These are phyloP conservation scores for Chloromyia formosa DNA, from an alignment of 2,888 invertebrate genomes.

Conservation along the genomic window DNA sequence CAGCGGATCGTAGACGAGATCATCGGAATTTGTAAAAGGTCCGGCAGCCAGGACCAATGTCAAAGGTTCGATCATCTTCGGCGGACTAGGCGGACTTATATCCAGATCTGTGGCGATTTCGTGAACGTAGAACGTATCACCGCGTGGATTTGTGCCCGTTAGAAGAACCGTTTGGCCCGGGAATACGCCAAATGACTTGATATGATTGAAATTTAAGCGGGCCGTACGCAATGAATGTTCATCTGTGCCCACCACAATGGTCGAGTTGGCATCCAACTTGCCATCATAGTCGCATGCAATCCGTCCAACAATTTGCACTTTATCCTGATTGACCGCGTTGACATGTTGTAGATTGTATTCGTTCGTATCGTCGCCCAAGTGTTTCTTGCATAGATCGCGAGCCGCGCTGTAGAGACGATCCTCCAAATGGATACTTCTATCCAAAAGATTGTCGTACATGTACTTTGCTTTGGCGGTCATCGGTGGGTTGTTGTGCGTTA, in stretches of 20 bases:
- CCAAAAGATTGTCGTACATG: slow-evolving; percentile 60
- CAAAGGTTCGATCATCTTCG: slow-evolving; percentile 67
- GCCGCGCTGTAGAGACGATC: slow-evolving; percentile 60
- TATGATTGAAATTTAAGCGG: slow-evolving; percentile 65
- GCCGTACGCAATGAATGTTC: slow-evolving; percentile 67
- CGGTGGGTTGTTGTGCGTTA: slow-evolving; percentile 65
- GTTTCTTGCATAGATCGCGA: slow-evolving; percentile 58
- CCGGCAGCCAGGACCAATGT: slow-evolving; percentile 82
- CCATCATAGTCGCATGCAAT: slow-evolving; percentile 80
- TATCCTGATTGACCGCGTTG: slow-evolving; percentile 57
- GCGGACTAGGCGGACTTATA: slow-evolving; percentile 62
- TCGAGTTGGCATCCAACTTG: slow-evolving; percentile 75
- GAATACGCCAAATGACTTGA: slow-evolving; percentile 61
- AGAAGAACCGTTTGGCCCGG: slow-evolving; percentile 70
- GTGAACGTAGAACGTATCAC: slow-evolving; percentile 73
- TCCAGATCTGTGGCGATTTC: slow-evolving; percentile 71
- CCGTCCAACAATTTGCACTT: slow-evolving; percentile 70
- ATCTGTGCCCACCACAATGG: slow-evolving; percentile 73
- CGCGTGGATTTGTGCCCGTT: slow-evolving; percentile 76
- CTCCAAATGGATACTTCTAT: slow-evolving; percentile 58
- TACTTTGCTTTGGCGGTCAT: slow-evolving; percentile 62
- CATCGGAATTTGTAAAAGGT: slow-evolving; percentile 82
- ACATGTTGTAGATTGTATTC: slow-evolving; percentile 60
- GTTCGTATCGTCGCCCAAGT: slow-evolving; percentile 55
- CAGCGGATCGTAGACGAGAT: slow-evolving; percentile 81